Evolutionary conservation across 2,888 invertebrate species (phyloP).

Genomic region (Panzeria rudis): DNA sequence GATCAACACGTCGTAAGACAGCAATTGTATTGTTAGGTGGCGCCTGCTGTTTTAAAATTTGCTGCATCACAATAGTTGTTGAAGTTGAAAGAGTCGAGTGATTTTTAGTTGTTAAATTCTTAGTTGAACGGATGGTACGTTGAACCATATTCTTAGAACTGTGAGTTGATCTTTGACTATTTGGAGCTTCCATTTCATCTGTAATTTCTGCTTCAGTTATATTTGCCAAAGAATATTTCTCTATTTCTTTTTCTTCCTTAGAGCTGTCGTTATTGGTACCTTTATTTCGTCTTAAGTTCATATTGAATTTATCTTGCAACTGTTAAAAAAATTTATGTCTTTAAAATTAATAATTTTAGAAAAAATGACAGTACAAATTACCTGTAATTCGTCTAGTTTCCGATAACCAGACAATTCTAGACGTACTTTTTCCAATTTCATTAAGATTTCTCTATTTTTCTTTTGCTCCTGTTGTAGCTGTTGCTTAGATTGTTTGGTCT

Average conservation of each 20-base stretch:
- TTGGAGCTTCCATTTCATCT: conserved; percentile 50
- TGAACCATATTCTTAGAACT: conserved; percentile 43
- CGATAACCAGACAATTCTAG: conserved; percentile 80
- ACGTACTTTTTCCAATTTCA: conserved; percentile 85
- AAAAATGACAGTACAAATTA: conserved; percentile 51
- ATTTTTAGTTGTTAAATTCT: conserved; percentile 46
- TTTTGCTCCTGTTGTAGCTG: conserved; percentile 88
- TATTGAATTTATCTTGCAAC: conserved; percentile 74
- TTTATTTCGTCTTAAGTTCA: conserved; percentile 68
- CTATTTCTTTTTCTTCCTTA: conserved; percentile 54
- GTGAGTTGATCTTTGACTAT: conserved; percentile 61
- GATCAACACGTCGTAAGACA: conserved; percentile 68
- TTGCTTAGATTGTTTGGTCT: conserved; percentile 89
- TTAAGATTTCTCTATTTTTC: conserved; percentile 89
- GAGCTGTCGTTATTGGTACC: conserved; percentile 15
- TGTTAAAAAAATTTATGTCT: conserved; percentile 32
- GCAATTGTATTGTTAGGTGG: conserved; percentile 24
- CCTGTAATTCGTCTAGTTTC: conserved; percentile 80
- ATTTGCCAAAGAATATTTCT: conserved; percentile 25
- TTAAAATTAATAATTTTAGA: background rate
- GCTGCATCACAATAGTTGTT: conserved; percentile 30
- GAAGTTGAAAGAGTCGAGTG: background rate
- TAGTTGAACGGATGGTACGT: conserved; percentile 54
- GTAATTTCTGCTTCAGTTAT: conserved; percentile 43
- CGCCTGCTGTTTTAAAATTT: conserved; percentile 30